Conservation (phyloP, 2,113 vertebrate species). For the Nothocercus julius region DNA sequence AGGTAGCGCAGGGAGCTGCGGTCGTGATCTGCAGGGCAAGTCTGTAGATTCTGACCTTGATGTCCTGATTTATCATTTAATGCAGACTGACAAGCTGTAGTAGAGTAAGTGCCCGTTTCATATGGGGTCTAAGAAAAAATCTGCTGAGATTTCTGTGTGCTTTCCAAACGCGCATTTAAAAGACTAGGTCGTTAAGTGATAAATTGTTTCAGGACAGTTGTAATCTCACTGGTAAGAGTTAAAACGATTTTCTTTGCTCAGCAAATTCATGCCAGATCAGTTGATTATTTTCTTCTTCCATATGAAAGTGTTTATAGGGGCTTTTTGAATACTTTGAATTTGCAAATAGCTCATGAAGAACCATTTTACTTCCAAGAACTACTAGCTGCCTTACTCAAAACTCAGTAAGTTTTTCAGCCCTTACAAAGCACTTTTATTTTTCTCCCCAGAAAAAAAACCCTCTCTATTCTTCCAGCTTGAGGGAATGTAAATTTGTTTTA, state of each 20-base stretch:
- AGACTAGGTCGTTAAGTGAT: neutral
- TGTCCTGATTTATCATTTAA: rapidly evolving
- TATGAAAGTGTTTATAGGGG: slow-evolving; percentile 1
- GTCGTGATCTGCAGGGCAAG: neutral
- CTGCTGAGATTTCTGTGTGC: neutral
- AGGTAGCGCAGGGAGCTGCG: too few species aligned
- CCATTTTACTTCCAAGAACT: neutral
- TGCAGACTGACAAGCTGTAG: neutral
- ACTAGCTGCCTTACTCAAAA: neutral
- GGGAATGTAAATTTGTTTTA: neutral
- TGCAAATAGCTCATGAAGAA: neutral
- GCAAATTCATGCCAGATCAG: neutral
- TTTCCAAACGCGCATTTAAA: neutral
- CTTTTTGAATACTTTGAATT: neutral
- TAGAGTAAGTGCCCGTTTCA: neutral
- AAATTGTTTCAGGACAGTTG: neutral
- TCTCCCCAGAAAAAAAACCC: neutral
- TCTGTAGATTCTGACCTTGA: rapidly evolving
- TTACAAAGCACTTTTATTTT: neutral
- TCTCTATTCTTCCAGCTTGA: neutral
- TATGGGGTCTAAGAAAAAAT: neutral
- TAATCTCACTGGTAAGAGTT: neutral
- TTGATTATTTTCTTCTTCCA: slow-evolving; percentile 15
- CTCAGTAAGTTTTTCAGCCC: neutral
- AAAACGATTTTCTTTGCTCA: slow-evolving; percentile 44